A percentile compares a stretch with the other conserved stretches of the same genome.
phyloP scores from a whole-genome alignment of 2,113 vertebrate genomes.

The Bagarius yarrelli region DNA sequence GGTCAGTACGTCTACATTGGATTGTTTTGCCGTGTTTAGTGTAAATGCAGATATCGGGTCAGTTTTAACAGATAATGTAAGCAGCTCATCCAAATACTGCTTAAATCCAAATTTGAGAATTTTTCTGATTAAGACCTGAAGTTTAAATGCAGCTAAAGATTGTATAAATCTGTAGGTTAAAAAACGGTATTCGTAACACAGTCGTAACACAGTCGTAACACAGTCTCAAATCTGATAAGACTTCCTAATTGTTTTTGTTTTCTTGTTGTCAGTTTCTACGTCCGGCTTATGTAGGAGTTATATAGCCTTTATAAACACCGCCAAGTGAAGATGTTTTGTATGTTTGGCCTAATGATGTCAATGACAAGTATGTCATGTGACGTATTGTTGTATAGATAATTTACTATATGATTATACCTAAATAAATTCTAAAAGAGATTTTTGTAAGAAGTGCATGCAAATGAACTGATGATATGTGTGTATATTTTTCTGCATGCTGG shows the following conservation, averaged over 20 bases:
- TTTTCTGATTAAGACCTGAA: too few relatives aligned
- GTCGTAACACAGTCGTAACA: too few relatives aligned
- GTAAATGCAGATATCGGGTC: too few relatives aligned
- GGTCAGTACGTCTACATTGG: too few relatives aligned
- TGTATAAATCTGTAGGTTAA: too few relatives aligned
- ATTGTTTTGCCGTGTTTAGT: too few relatives aligned
- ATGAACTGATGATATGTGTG: not conserved
- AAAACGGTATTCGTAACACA: too few relatives aligned
- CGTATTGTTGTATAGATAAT: not conserved
- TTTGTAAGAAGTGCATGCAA: slow-evolving; percentile 16
- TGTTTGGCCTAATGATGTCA: not conserved
- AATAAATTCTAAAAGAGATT: not conserved
- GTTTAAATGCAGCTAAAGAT: too few relatives aligned
- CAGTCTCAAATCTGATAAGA: not conserved
- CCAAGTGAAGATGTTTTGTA: not conserved
- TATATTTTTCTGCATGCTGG: slow-evolving; percentile 21
- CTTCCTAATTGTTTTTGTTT: not conserved
- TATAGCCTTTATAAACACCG: not conserved
- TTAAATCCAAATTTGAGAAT: too few relatives aligned
- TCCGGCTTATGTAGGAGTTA: not conserved
- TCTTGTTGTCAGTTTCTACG: not conserved
- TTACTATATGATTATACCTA: not conserved
- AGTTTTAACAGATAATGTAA: too few relatives aligned
- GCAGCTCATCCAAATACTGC: too few relatives aligned
- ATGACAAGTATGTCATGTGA: not conserved